Conservation (phyloP, 1,140 invertebrate species). For the Hyposmocoma kahamanoa region DNA sequence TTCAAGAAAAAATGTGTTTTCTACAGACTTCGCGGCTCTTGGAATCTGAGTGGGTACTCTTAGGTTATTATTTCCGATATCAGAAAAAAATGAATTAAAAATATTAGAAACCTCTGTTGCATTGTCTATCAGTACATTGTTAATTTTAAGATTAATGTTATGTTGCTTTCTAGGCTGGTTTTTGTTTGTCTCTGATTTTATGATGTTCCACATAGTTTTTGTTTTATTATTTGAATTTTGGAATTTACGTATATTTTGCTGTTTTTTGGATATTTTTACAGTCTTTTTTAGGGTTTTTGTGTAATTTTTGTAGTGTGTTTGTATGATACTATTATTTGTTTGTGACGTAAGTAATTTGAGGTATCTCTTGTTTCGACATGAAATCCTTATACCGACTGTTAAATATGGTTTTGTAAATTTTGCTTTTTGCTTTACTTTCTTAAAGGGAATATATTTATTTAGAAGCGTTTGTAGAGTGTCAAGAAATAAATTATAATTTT, state of each 20-base stretch:
- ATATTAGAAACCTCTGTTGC: not conserved
- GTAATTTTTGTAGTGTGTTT: not conserved
- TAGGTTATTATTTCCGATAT: not conserved
- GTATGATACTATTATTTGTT: not conserved
- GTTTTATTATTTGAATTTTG: not conserved
- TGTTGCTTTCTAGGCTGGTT: not conserved
- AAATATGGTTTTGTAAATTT: constrained; percentile 2
- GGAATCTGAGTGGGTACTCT: not conserved
- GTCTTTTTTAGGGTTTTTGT: constrained; percentile 2
- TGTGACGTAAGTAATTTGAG: not conserved
- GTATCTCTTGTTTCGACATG: constrained; percentile 6
- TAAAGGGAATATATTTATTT: constrained; percentile 5
- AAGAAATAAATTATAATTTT: constrained; percentile 3
- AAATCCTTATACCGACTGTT: constrained; percentile 1
- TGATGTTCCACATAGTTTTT: constrained; percentile 1
- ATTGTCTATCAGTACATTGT: not conserved
- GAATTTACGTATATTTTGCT: not conserved
- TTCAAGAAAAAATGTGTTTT: not conserved
- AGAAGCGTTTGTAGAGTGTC: not conserved
- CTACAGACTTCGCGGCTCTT: not conserved
- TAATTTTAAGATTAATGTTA: not conserved
- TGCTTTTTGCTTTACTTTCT: not conserved
- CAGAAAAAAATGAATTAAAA: not conserved
- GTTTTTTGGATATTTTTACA: constrained; percentile 1
- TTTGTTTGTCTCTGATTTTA: not conserved